Percentiles rank a stretch among this genome's conserved stretches.
Evolutionary conservation across 2,113 vertebrate genomes (phyloP).

Genomic region (Gallinago paraguaiae): DNA sequence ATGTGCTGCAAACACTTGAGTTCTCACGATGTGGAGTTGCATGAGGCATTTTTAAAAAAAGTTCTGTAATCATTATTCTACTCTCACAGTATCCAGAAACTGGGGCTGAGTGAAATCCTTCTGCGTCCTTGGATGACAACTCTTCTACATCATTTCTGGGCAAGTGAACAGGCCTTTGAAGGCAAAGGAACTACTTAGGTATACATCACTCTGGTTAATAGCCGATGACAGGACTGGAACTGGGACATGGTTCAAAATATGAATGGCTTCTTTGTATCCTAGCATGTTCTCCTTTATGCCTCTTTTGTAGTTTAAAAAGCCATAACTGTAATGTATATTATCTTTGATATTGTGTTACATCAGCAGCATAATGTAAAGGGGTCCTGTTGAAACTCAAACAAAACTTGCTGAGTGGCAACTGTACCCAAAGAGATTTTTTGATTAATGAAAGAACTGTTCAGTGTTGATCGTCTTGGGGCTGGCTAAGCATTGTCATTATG

Average conservation of each 20-base stretch:
- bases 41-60: neutral
- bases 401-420: neutral
- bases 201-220: neutral
- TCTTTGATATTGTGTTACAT: neutral
- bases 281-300: neutral
- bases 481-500: neutral
- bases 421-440: neutral
- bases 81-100: neutral
- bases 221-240: neutral
- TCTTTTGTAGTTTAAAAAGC: neutral
- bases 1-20: neutral
- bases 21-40: neutral
- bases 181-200: neutral
- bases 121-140: neutral
- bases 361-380: neutral
- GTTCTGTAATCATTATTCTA: fast-evolving
- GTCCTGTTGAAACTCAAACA: neutral
- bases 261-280: neutral
- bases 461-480: neutral
- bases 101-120: neutral
- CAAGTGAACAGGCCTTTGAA: neutral
- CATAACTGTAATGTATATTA: neutral
- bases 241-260: neutral
- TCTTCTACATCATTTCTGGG: neutral
- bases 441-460: neutral